Percentiles rank a stretch among this genome's conserved stretches.
Evolutionary conservation across 2,888 invertebrate species (phyloP).

Genomic region (Cephus sareptanus): DNA sequence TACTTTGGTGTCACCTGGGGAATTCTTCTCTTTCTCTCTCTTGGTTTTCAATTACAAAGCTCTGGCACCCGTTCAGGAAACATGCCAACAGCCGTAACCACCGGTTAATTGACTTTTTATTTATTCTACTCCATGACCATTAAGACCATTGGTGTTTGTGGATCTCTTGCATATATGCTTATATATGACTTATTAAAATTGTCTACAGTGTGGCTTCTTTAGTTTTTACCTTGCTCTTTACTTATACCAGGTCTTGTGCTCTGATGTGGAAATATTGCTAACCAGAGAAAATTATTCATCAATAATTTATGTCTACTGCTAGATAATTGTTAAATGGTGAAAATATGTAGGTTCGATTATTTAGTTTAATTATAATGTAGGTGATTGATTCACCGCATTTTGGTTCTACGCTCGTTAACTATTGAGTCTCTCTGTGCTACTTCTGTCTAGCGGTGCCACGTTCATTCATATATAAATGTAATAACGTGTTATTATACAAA

Average conservation of each 20-base stretch:
- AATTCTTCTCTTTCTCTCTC: slow-evolving; percentile 11
- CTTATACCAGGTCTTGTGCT: too few species aligned
- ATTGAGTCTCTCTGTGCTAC: not conserved
- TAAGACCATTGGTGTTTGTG: not conserved
- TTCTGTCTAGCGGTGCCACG: not conserved
- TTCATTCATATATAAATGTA: not conserved
- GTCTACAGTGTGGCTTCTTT: too few species aligned
- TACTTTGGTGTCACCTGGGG: not conserved
- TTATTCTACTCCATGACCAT: not conserved
- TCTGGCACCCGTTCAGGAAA: not conserved
- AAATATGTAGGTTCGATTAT: not conserved
- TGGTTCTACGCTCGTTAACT: not conserved
- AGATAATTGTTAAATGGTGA: too few species aligned
- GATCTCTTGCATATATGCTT: not conserved
- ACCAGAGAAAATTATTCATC: too few species aligned
- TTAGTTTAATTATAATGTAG: not conserved
- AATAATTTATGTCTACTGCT: too few species aligned
- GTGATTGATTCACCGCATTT: not conserved
- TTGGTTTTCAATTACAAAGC: slow-evolving; percentile 5
- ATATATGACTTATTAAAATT: not conserved
- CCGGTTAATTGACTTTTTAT: not conserved
- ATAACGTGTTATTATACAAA: not conserved
- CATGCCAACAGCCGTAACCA: not conserved
- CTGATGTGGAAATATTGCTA: too few species aligned
- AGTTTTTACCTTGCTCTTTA: too few species aligned